Base-by-base conservation (phyloP, 1,140 invertebrate genomes). In the Calosoma granatense region DNA sequence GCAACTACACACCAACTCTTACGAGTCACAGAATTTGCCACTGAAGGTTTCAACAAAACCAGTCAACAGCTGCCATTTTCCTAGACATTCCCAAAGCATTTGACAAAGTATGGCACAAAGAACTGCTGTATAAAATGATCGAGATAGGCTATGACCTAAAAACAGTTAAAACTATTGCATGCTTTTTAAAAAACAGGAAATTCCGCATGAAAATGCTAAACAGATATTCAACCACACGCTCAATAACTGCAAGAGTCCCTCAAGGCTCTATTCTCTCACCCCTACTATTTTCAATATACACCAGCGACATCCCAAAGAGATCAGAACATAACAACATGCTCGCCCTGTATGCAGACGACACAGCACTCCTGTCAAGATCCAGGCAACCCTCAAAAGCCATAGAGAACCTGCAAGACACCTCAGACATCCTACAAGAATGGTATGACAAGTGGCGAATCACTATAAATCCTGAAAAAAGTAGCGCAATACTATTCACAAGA, bases 291-390 rank as follows among this genome's bases (percentile, higher is more conserved):
- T 54, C 22, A 2, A 22, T 69, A 1, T 66, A 57, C 41, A 61
- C 55, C 12, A 22, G 56, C 0, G 61, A 67, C 52, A 52, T 66
- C 4, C 60, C 64, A 14, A 54, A 23, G 20, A 15, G 17, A 22
- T 43, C 11, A 20, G 22, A 43, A 6, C n/a, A 21, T 0, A 57
- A 57, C 30, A 59, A 56, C 20, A 51, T 23, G 2, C 52, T 59
- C 1, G 63, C 59, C 2, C 56, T 54, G 2, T 66, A 56, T 54
- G 64, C 65, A 20, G 63, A 68, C 41, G 67, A 68, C 60, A 65
- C 64, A 17, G 63, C 60, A 0, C 30, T 65, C 0, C 20, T 64
- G 2, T 19, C 58, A 6, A 23, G n/a, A 1, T 22, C 56, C 14
- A 1, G 36, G 21, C 51, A 43, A 14, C 21, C 56, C 1, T n/a